Evolutionary conservation across 2,797 vertebrate species (phyloP), one percentile per base, ranked within the genome.

Genomic region (Enteromius anoplus): DNA sequence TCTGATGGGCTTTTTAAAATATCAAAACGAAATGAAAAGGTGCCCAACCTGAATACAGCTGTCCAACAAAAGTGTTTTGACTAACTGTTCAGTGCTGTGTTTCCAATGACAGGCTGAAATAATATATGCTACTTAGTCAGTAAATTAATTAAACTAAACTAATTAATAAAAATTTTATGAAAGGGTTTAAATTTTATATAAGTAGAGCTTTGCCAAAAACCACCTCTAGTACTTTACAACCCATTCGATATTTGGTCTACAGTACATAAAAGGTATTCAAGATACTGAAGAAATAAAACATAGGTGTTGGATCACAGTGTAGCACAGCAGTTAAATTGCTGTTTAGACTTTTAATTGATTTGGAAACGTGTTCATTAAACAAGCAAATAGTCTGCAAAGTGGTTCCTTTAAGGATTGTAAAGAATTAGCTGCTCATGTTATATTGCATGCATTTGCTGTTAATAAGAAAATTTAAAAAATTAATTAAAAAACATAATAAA

Each of bases 251-350:
- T 45, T 34, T 11, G 1, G 19, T 51, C 14, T 29, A 8, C 19
- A 9, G 11, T 37, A 37, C 14, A n/a, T 55, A 37, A 37, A 73
- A 55, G 5, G 5, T 37, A 37, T 55, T 73, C 29, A 73, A 37
- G 49, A 21, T n/a, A 32, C 7, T 17, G 60, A 64, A 32, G 26
- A 71, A 32, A 49, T 49, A 53, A 34, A 73, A 34, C 34, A 1
- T n/a, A 55, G 19, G 32, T 75, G 49, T 75, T 37, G 71, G 71
- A 55, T 55, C 32, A 51, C 26, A 72, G 45, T 12, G 45, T 45
- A 51, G 3, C 26, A 72, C 45, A 29, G 26, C 26, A 7, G 71
- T 53, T 72, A 49, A 72, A 72, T 6, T 73, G 26, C 17, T 53
- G 10, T 32, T 32, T n/a, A 15, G 49, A 37, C 9, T 12, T 72